Evolutionary conservation across 1,140 invertebrate genomes (phyloP).

Genomic region (Anoplolepis gracilipes): DNA sequence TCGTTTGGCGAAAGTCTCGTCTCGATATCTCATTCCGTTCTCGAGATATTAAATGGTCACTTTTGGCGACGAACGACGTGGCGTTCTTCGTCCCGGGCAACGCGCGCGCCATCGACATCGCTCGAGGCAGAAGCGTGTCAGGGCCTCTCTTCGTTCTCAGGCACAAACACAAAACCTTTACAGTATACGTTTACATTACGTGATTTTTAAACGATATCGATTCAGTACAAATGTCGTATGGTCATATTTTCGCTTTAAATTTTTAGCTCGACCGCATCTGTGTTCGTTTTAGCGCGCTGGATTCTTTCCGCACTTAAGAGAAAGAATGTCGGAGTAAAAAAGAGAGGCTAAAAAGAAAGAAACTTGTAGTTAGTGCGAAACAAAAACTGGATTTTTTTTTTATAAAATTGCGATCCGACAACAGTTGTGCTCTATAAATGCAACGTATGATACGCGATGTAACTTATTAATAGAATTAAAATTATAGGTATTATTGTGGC

Average conservation of each 20-base stretch:
- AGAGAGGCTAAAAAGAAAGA: too few relatives aligned
- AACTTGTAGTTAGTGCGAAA: neutral
- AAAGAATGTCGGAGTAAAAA: neutral
- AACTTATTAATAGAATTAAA: neutral
- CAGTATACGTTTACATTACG: slow-evolving; percentile 21
- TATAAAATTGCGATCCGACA: neutral
- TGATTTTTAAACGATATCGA: slow-evolving; percentile 10
- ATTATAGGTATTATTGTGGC: neutral
- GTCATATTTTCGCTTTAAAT: neutral
- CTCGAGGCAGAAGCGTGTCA: slow-evolving; percentile 46
- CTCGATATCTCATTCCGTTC: slow-evolving; percentile 67
- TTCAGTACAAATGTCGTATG: neutral
- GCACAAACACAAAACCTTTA: slow-evolving; percentile 43
- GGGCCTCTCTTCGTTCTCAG: slow-evolving; percentile 19
- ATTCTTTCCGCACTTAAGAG: neutral
- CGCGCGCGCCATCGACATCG: slow-evolving; percentile 46
- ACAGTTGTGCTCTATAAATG: neutral
- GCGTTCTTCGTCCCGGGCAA: slow-evolving; percentile 39
- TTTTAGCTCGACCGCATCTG: neutral
- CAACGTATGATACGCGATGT: too few relatives aligned
- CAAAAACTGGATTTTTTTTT: neutral
- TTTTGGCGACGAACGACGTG: slow-evolving; percentile 73
- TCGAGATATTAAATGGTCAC: slow-evolving; percentile 75
- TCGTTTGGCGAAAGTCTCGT: slow-evolving; percentile 67
- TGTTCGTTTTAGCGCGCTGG: neutral